phyloP scores from a whole-genome alignment of 2,113 vertebrate species.

The Nicator chloris region DNA sequence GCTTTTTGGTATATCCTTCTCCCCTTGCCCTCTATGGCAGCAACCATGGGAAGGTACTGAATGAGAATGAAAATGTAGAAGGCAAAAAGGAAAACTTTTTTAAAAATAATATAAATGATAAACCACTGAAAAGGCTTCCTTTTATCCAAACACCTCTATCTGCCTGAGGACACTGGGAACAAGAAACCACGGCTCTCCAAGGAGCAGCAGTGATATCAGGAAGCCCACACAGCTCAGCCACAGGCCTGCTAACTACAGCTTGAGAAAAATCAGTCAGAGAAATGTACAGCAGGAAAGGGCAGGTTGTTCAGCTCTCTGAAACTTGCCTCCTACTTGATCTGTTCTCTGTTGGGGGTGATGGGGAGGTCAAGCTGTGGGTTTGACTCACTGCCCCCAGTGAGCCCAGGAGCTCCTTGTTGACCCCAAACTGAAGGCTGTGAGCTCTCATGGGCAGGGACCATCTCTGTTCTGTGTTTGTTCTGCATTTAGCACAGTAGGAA shows the following conservation, averaged over 20 bases:
- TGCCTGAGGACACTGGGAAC: constrained; percentile 42
- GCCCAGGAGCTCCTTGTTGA: background rate
- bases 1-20: constrained; percentile 16
- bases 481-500: constrained; percentile 40
- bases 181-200: constrained; percentile 8
- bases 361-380: background rate
- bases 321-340: background rate
- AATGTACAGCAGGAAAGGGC: background rate
- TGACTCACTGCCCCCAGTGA: background rate
- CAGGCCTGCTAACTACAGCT: background rate
- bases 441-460: constrained; percentile 40
- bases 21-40: background rate
- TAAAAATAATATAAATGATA: background rate
- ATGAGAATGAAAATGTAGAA: background rate
- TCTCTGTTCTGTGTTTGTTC: constrained; percentile 38
- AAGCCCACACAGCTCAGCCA: constrained; percentile 5
- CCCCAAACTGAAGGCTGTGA: background rate
- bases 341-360: background rate
- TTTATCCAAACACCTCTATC: constrained; percentile 29
- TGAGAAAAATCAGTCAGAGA: background rate
- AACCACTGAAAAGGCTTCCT: constrained; percentile 56
- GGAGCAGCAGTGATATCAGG: constrained; percentile 44
- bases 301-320: background rate
- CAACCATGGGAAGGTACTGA: background rate
- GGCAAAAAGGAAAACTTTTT: background rate